These are phyloP conservation scores for Manis pentadactyla DNA, from an alignment of 2,797 vertebrate genomes.

Conservation along the genomic window DNA sequence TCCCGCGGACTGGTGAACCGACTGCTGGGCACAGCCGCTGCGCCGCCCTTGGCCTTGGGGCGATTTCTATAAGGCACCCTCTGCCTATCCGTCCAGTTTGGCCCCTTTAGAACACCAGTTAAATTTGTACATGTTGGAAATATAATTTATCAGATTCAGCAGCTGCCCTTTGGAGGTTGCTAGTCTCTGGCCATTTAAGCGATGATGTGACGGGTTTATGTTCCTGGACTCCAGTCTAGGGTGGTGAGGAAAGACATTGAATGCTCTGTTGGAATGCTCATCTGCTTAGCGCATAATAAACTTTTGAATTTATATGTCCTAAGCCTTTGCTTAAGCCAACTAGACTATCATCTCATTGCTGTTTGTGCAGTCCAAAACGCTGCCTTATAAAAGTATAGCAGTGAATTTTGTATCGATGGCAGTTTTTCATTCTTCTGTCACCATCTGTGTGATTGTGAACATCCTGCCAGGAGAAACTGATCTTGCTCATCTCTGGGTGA, in stretches of 20 bases:
- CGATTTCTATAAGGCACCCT: neutral
- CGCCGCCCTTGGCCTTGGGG: neutral
- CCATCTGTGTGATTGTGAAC: neutral
- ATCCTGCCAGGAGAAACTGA: neutral
- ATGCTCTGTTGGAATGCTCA: neutral
- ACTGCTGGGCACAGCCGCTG: neutral
- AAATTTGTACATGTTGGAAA: neutral
- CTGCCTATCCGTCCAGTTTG: neutral
- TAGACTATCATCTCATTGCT: neutral
- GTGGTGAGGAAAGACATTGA: neutral
- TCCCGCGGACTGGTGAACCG: rapidly evolving
- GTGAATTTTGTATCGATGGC: neutral
- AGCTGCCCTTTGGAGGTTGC: neutral
- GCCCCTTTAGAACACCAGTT: neutral
- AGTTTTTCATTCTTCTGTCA: neutral
- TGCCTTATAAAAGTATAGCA: neutral
- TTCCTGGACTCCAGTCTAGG: neutral
- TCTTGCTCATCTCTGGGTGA: neutral
- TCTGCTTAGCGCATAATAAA: neutral
- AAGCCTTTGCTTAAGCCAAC: neutral
- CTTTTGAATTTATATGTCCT: neutral
- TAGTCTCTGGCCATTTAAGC: neutral
- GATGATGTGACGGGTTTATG: neutral
- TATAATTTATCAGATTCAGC: neutral
- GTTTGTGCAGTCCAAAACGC: neutral